Evolutionary conservation across 2,113 vertebrate species (phyloP), one percentile per base, ranked within the genome.

Genomic region (Ranitomeya variabilis): DNA sequence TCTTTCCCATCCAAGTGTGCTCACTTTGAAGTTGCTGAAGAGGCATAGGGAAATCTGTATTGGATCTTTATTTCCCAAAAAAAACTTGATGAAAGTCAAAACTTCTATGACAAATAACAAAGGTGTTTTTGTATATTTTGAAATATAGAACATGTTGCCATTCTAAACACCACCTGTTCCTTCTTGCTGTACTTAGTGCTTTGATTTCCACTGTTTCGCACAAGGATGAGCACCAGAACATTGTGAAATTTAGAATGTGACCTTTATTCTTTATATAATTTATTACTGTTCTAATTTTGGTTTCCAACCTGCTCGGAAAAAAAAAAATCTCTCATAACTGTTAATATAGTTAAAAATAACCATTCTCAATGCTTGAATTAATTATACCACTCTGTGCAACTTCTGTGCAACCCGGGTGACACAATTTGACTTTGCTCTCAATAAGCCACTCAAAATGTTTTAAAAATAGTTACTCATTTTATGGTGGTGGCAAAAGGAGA

Each of bases 361-460:
- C 77, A 80, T 80, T 80, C 77, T 80, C 80, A 60, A 51, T 83
- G 18, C 80, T 66, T 19, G 26, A 83, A 83, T 83, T 66, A 83
- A 83, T 83, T 64, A 64, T 83, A 64, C 31, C 45, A 83, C 80
- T 64, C 15, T 66, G 59, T 83, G 80, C 59, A 83, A 83, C 66
- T 83, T 83, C 26, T 83, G 80, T 81, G 60, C 19, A 66, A 66
- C 80, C 60, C 51, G 31, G 19, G 37, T 83, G 80, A 83, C 80
- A 83, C 26, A 57, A 51, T 83, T 51, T 66, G n/a, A 83, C 80
- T 59, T 64, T 83, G 57, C 80, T 64, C 80, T 66, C 57, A 62
- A 83, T 83, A 83, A 83, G 57, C 60, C 60, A 66, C 57, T 62
- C 60, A 83, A 83, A 66, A 83, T 83, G 66, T 51, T n/a, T 83